Percentiles rank a stretch among this genome's conserved stretches.
phyloP scores from a whole-genome alignment of 1,140 invertebrate species.

The Spodoptera frugiperda region DNA sequence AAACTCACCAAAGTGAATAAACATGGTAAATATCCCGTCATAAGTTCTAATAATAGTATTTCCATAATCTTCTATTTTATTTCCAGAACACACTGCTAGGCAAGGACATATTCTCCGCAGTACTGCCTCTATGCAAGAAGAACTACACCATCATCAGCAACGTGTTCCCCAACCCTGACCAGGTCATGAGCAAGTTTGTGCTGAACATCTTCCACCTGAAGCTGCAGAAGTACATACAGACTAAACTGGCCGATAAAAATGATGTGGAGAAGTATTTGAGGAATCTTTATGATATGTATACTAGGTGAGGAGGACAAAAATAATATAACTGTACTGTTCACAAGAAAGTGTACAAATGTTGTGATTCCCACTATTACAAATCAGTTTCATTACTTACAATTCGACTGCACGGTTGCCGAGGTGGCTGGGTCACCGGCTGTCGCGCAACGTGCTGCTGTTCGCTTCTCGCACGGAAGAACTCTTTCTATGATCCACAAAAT shows the following conservation, averaged over 20 bases:
- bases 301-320: slow-evolving; percentile 89
- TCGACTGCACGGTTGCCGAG: no score
- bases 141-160: slow-evolving; percentile 95
- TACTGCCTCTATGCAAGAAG: slow-evolving; percentile 95
- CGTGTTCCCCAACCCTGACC: slow-evolving; percentile 98
- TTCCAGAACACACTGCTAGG: slow-evolving; percentile 87
- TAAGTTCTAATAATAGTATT: no score
- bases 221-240: slow-evolving; percentile 94
- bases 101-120: slow-evolving; percentile 96
- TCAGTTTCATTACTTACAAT: no score
- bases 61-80: slow-evolving; percentile 12
- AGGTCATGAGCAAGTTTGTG: slow-evolving; percentile 99
- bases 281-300: slow-evolving; percentile 96
- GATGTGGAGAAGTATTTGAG: slow-evolving; percentile 96
- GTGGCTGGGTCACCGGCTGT: no score
- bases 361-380: no score
- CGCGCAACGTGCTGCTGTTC: no score
- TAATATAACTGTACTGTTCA: no score
- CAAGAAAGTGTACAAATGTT: no score
- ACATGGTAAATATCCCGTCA: no score
- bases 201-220: slow-evolving; percentile 98
- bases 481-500: no score
- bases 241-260: slow-evolving; percentile 91
- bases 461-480: no score
- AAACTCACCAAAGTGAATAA: no score